Evolutionary conservation across 2,888 invertebrate species (phyloP).

Genomic region (Drosophila lutescens): DNA sequence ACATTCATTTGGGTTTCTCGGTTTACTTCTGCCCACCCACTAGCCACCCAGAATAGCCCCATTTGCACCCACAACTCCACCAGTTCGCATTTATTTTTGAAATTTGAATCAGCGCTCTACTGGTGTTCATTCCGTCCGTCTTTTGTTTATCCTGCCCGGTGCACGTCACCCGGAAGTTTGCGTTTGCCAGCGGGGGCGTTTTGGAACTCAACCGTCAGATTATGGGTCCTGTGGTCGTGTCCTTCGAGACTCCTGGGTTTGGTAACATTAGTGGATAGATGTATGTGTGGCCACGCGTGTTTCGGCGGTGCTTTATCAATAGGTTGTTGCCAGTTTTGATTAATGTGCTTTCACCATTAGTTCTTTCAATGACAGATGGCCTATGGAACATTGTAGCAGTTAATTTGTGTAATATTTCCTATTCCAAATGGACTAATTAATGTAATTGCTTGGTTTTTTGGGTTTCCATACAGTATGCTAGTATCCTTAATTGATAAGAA

Average conservation of each 20-base stretch:
- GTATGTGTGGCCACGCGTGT: slow-evolving; percentile 42
- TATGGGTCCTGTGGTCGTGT: slow-evolving; percentile 57
- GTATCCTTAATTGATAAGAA: slow-evolving; percentile 8
- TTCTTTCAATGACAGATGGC: slow-evolving; percentile 18
- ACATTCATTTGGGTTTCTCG: slow-evolving; percentile 46
- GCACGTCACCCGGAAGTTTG: slow-evolving; percentile 60
- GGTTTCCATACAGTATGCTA: background rate
- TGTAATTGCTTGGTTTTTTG: slow-evolving; percentile 20
- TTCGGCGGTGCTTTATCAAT: slow-evolving; percentile 52
- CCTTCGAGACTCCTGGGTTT: slow-evolving; percentile 39
- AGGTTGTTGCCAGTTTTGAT: slow-evolving; percentile 55
- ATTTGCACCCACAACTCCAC: slow-evolving; percentile 17
- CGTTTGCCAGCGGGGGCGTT: slow-evolving; percentile 39
- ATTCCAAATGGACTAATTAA: slow-evolving; percentile 29
- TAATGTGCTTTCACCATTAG: slow-evolving; percentile 49
- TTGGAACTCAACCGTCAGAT: slow-evolving; percentile 50
- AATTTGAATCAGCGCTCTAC: slow-evolving; percentile 61
- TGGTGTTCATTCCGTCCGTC: slow-evolving; percentile 34
- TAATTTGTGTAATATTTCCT: slow-evolving; percentile 35
- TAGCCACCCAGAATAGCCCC: background rate
- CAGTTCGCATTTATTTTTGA: slow-evolving; percentile 58
- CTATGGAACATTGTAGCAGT: slow-evolving; percentile 1
- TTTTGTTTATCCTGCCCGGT: slow-evolving; percentile 36
- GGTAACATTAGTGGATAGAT: slow-evolving; percentile 24
- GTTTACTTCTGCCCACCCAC: slow-evolving; percentile 9